Percentiles rank a stretch among this genome's conserved stretches.
phyloP scores from a whole-genome alignment of 2,797 vertebrate species.

The Novumbra hubbsi region DNA sequence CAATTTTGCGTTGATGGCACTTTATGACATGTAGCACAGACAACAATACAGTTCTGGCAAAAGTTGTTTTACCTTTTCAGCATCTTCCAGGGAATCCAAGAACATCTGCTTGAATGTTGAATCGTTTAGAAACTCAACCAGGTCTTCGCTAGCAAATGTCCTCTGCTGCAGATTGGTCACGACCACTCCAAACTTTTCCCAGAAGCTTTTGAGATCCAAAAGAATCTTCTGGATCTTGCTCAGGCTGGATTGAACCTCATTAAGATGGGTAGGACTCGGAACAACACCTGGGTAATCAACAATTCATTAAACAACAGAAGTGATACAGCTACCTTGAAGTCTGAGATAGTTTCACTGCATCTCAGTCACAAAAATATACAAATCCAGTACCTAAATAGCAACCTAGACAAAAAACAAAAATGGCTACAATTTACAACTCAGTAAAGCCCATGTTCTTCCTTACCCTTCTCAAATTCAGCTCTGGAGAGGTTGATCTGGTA shows the following conservation, averaged over 20 bases:
- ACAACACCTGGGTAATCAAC: neutral
- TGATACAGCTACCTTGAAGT: neutral
- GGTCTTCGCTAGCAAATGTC: neutral
- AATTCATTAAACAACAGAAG: neutral
- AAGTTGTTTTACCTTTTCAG: no score
- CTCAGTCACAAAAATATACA: no score
- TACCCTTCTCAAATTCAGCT: neutral
- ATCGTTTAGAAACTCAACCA: neutral
- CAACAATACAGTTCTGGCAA: no score
- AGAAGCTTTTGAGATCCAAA: slow-evolving; percentile 8
- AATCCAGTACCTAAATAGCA: no score
- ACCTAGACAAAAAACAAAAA: no score
- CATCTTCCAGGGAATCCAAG: no score
- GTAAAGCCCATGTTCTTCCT: neutral
- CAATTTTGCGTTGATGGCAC: no score
- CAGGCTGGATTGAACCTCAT: neutral
- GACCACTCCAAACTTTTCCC: slow-evolving; percentile 3
- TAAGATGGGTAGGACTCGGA: neutral
- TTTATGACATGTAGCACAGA: no score
- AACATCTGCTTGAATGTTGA: no score
- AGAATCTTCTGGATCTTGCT: slow-evolving; percentile 9
- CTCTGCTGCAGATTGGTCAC: neutral
- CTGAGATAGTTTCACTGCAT: no score
- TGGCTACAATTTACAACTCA: no score
- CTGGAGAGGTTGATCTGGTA: neutral